Evolutionary conservation across 2,113 vertebrate genomes (phyloP), one percentile per base, ranked within the genome.

Genomic region (Eudyptes chrysolophus): DNA sequence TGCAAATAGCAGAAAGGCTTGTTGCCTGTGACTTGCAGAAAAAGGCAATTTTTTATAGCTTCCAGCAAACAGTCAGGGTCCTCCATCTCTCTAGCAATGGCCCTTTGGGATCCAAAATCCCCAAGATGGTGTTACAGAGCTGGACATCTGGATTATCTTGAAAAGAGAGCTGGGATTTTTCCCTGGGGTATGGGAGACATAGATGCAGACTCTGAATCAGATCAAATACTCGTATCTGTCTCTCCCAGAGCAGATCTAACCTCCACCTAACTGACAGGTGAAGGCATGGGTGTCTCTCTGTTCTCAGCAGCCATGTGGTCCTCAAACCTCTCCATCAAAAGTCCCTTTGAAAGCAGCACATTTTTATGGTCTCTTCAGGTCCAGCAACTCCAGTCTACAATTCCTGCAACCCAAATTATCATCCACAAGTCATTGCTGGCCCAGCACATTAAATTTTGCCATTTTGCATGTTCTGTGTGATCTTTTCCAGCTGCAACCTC

Each of bases 401-500:
- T 55, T 66, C 10, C 65, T 44, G 61, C 51, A 66, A 32, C 12
- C 15, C 20, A 32, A 3, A 40, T 19, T 13, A 9, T 22, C 22
- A n/a, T 27, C 85, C 7, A 14, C 52, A 71, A 61, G 62, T 40
- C 29, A 8, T 1, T 44, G 48, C 61, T 90, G 48, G 17, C 70
- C 38, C 69, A 42, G 60, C 77, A 75, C 38, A 29, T 25, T 38
- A 29, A 29, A n/a, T 76, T 29, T 62, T 84, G 48, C 42, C 8
- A 0, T 54, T 71, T 68, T 88, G 26, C 60, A 13, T 32, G 25
- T 34, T 90, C 61, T 68, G 27, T 82, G 20, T 83, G 52, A 54
- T 92, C 55, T 96, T 42, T 97, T 96, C 64, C 91, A 99, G 99
- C 68, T 84, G 94, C 94, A 0, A 3, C 97, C 30, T 98, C 97